Conservation (phyloP, 2,113 vertebrate genomes). For the Prinia subflava region DNA sequence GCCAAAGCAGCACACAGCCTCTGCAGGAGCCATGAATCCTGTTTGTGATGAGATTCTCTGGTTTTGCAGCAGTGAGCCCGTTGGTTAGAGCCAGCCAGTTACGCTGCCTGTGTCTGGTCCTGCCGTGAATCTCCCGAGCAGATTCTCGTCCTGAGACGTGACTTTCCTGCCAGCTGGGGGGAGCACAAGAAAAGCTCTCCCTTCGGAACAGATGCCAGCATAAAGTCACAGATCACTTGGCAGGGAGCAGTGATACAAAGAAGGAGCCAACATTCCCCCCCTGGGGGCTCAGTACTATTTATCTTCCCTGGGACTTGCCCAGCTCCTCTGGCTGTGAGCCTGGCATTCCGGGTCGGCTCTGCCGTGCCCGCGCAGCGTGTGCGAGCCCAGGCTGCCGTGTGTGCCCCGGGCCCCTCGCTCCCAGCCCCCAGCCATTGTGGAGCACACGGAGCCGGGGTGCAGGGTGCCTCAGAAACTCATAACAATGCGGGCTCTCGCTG, state of each 20-base stretch:
- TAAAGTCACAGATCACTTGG: slow-evolving; percentile 65
- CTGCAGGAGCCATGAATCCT: not conserved
- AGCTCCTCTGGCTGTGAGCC: slow-evolving; percentile 20
- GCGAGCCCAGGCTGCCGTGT: not conserved
- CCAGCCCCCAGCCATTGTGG: not conserved
- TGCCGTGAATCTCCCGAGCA: not conserved
- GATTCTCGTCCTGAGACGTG: not conserved
- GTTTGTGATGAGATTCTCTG: not conserved
- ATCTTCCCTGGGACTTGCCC: slow-evolving; percentile 52
- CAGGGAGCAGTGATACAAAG: slow-evolving; percentile 17
- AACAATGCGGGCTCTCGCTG: slow-evolving; percentile 4
- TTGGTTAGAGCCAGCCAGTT: not conserved
- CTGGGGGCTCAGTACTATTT: slow-evolving; percentile 27
- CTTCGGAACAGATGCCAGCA: slow-evolving; percentile 47
- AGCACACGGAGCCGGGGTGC: not conserved
- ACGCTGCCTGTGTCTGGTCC: not conserved
- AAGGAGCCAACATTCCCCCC: not conserved
- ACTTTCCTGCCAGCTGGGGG: slow-evolving; percentile 28
- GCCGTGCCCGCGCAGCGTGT: not conserved
- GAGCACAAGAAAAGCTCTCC: not conserved
- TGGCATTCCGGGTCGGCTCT: slow-evolving; percentile 46
- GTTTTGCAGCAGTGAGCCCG: not conserved
- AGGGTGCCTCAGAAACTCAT: not conserved
- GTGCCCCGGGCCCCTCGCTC: not conserved
- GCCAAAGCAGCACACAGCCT: not conserved